Evolutionary conservation across 1,140 invertebrate species (phyloP), one percentile per base, ranked within the genome.

Genomic region (Papilio dardanus): DNA sequence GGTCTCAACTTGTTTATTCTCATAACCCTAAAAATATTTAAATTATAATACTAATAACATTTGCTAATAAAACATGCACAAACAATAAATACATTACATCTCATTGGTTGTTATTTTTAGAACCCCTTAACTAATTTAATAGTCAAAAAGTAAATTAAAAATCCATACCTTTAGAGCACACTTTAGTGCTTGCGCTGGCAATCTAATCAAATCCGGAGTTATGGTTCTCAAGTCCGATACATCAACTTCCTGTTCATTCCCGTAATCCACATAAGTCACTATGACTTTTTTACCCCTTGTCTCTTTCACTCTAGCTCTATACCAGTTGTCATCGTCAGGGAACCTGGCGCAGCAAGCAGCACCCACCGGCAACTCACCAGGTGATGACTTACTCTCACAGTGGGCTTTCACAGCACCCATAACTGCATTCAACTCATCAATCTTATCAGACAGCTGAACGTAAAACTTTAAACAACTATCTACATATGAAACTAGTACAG

Each of bases 191-290:
- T 97, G 97, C 0, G 96, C 95, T 33, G 95, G 95, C 58, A 97
- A 88, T 28, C 89, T 92, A 10, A 97, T 87, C 74, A 97, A 94
- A 74, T 96, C 94, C 8, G 95, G 93, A 30, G 94, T 94, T 14
- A 97, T 96, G 5, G 89, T 90, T 77, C 95, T 95, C 14, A 97
- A 87, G 30, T 94, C 86, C 19, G 92, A 88, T 0, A 93, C 82
- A 12, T 94, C 84, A 12, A 97, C 94, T 62, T 93, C 94, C 83
- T 97, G 96, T 83, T 96, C 96, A 85, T 97, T 97, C 0, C 97
- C 97, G 94, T 96, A 97, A 90, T 98, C 97, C 0, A 98, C 95
- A 90, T 97, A 97, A 7, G 94, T 91, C 0, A 97, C 95, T 46
- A 92, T 92, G 2, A 95, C 86, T 66, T 91, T 89, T 2, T 94